phyloP scores from a whole-genome alignment of 2,113 vertebrate species.

The Platichthys flesus region DNA sequence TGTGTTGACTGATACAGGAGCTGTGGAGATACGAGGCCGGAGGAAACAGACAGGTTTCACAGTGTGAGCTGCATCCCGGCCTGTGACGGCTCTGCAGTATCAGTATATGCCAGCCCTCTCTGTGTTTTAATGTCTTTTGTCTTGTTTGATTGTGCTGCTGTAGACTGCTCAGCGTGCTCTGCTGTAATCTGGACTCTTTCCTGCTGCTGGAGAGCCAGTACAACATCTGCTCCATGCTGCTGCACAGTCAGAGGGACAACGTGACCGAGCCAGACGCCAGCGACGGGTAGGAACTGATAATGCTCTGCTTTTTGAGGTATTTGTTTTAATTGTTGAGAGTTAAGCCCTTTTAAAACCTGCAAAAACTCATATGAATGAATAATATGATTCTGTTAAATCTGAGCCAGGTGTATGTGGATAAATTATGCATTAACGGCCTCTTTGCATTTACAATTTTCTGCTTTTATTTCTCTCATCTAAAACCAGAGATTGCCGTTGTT shows the following conservation, averaged over 20 bases:
- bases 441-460: no score
- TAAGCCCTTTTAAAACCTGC: neutral
- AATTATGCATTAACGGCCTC: no score
- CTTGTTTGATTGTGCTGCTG: conserved; percentile 46
- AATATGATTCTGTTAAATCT: no score
- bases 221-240: conserved; percentile 86
- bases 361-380: no score
- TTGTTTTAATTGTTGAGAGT: neutral
- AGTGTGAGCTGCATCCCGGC: neutral
- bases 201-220: conserved; percentile 92
- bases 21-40: conserved; percentile 24
- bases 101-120: conserved; percentile 8
- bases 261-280: conserved; percentile 70
- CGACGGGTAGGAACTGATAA: conserved; percentile 68
- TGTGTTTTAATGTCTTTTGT: conserved; percentile 41
- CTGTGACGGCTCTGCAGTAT: conserved; percentile 12
- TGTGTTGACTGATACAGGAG: conserved; percentile 46
- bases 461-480: no score
- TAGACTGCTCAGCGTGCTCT: conserved; percentile 90
- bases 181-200: conserved; percentile 91
- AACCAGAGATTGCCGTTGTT: no score
- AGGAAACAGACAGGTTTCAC: conserved; percentile 33
- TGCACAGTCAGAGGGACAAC: conserved; percentile 89
- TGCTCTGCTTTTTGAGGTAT: neutral
- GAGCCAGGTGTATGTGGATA: no score